These are phyloP conservation scores for Thaumatotibia leucotreta DNA, from an alignment of 1,140 invertebrate genomes.

Conservation along the genomic window DNA sequence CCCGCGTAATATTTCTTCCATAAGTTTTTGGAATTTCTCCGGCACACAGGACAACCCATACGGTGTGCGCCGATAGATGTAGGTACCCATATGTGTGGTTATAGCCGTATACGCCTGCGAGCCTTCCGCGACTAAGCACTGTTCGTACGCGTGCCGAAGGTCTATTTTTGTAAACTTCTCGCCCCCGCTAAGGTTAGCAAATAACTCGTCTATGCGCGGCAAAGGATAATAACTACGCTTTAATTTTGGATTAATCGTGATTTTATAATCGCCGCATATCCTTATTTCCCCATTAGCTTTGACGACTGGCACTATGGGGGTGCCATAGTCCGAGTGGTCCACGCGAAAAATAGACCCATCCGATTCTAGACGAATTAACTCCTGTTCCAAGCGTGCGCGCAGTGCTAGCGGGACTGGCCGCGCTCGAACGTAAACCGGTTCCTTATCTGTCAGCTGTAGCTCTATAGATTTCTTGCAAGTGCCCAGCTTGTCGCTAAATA, in stretches of 20 bases:
- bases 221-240: slow-evolving; percentile 27
- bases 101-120: slow-evolving; percentile 22
- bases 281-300: slow-evolving; percentile 22
- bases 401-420: slow-evolving; percentile 19
- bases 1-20: background rate
- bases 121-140: too few species aligned
- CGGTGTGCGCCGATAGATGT: slow-evolving; percentile 22
- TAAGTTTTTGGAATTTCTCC: slow-evolving; percentile 28
- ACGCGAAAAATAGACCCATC: slow-evolving; percentile 21
- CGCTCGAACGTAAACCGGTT: slow-evolving; percentile 24
- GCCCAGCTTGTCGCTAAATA: slow-evolving; percentile 16
- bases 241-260: slow-evolving; percentile 27
- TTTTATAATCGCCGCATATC: slow-evolving; percentile 32
- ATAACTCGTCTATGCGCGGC: slow-evolving; percentile 27
- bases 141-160: background rate
- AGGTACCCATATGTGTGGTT: slow-evolving; percentile 25
- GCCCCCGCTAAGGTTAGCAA: slow-evolving; percentile 28
- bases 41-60: slow-evolving; percentile 23
- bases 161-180: background rate
- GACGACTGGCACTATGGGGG: slow-evolving; percentile 32
- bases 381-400: slow-evolving; percentile 10
- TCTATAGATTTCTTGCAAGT: slow-evolving; percentile 15
- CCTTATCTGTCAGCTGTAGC: slow-evolving; percentile 18
- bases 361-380: slow-evolving; percentile 9
- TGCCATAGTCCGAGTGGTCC: slow-evolving; percentile 25